Base-by-base conservation (phyloP, 1,140 invertebrate genomes). In the Nilaparvata lugens region DNA sequence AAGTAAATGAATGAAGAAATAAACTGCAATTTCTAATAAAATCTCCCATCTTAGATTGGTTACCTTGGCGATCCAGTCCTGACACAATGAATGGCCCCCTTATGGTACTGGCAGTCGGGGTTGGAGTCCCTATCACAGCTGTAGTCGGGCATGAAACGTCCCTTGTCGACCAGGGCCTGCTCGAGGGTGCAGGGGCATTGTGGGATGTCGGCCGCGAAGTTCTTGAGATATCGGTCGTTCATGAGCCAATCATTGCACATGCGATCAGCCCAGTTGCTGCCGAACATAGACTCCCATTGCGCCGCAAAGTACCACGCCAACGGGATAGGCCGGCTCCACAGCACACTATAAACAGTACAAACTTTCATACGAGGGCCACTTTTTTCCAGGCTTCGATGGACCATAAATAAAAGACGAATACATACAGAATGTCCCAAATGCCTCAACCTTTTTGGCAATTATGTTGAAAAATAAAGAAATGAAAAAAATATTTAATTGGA, bases 71-170 rank as follows among this genome's bases (percentile, higher is more conserved):
- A 82, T 52, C 91, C 92, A 60, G 91, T 93, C 68, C 87, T 85
- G 7, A 98, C 91, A 72, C 95, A 98, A 73, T 97, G 95, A 13
- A 89, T 77, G 23, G 93, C 90, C 21, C 87, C 89, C 66, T 85
- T 83, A 70, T 98, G 91, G 68, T 91, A 93, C 71, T 84, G 83
- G 70, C 95, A 97, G 51, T 86, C 86, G 4, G 89, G 89, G 74
- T 95, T 93, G 2, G 89, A 85, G 71, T 95, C 91, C 69, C 86
- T 88, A 72, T 97, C 94, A 70, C 96, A 98, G 56, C 88, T 84
- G 52, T 84, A 84, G 72, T 98, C 94, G 0, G 95, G 91, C 63
- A 94, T 79, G 71, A 87, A 98, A 14, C 94, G 80, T 9, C 96
- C 96, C 72, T 92, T 91, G 69, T 98, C 95, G 31, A 86, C 76